Base-by-base conservation (phyloP, 1,140 invertebrate genomes). In the Aphaenogaster ashmeadi region DNA sequence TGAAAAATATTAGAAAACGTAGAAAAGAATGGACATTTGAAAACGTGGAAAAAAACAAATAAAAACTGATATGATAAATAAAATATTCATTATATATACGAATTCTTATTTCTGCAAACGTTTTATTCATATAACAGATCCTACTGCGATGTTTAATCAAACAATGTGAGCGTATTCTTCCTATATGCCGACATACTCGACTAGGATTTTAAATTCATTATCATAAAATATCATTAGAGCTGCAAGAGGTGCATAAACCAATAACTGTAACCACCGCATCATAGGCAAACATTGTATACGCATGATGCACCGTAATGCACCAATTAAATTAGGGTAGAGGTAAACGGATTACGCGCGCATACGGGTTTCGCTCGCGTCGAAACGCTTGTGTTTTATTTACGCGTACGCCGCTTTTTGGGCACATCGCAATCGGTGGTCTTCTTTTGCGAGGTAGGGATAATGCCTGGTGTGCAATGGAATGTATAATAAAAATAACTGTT, bases 141-240 rank as follows among this genome's bases (percentile, higher is more conserved):
- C 9, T 15, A 1, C 38, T 13, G 8, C 5, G 36, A 72, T 66
- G 41, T 21, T 83, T 36, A 15, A 71, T 36, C 21, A 18, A 75
- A 50, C 18, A 60, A 72, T 11, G 44, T 13, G n/a, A 41, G 3
- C 21, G n/a, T 69, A 67, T 13, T 81, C 36, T 71, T 2, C 41
- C 13, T 33, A 7, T 47, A 21, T 8, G 54, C 18, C n/a, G 36
- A 56, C 47, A 2, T 80, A 18, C 50, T 81, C 64, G 52, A 44
- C 56, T 62, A 71, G 62, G 58, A 87, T 89, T 90, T 90, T 89
- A 79, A 90, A 90, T 83, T 84, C 64, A 84, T 89, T 89, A 90
- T 33, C 38, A 15, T 44, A 56, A 36, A 84, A 90, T 80, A 69
- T 50, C 54, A 84, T 90, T 77, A 81, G 66, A 21, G 47, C 44